Base-by-base conservation (phyloP, 2,797 vertebrate genomes). In the Chelonia mydas region DNA sequence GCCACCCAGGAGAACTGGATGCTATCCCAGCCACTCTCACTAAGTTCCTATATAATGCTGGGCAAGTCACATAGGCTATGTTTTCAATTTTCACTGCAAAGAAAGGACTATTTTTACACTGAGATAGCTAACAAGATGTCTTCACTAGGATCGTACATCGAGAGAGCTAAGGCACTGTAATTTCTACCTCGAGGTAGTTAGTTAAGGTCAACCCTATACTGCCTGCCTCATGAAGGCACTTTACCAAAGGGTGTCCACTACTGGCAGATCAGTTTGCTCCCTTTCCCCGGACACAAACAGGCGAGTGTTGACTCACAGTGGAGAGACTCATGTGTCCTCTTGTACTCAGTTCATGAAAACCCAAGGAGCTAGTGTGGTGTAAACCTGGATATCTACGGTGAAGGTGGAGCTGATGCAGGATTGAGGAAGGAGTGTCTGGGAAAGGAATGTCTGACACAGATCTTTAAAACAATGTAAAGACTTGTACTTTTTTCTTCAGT, bases 251-350 rank as follows among this genome's bases (percentile, higher is more conserved):
- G 86, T n/a, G 6, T 65, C 61, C 33, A 86, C 1, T 65, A n/a
- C 33, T 90, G 31, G 83, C 92, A 96, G 92, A 84, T 72, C 55
- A 83, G 80, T 92, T 88, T 77, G 72, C 72, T 96, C 94, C 96
- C 94, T 77, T 90, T n/a, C 28, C 49, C 72, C 53, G 93, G 89
- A 90, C 82, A 93, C 88, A 93, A 93, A 88, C 12, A 15, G 80
- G 77, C 33, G 94, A 95, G 87, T 94, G 90, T 93, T 94, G 53
- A 88, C 65, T 88, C 47, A 12, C 77, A 50, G 15, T 17, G 16
- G 89, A 92, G n/a, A 94, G 81, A 81, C 3, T 81, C 45, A 23
- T 17, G 15, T 93, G 33, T 31, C 33, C 7, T 86, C 88, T 83
- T n/a, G 86, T 93, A 92, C 90, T 94, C 92, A 79, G 83, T 21